These are phyloP conservation scores for Danio jaintianensis DNA, from an alignment of 2,797 vertebrate species.

Conservation along the genomic window DNA sequence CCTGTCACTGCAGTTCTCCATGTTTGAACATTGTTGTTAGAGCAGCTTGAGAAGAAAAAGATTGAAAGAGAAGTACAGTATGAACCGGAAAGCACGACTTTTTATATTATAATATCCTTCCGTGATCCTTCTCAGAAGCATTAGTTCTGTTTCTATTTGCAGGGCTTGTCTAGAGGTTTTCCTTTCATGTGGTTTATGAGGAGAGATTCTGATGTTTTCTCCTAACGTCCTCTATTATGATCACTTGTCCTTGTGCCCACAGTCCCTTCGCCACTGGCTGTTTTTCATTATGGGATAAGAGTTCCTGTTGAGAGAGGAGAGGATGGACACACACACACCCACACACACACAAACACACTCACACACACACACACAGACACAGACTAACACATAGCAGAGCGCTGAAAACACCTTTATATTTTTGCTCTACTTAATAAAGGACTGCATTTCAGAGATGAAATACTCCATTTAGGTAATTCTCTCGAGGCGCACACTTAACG, in stretches of 20 bases:
- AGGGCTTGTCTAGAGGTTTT: slow-evolving; percentile 1
- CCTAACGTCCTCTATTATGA: slow-evolving; percentile 58
- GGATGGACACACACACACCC: slow-evolving; percentile 42
- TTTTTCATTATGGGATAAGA: slow-evolving; percentile 70
- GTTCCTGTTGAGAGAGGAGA: slow-evolving; percentile 61
- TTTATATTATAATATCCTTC: not conserved
- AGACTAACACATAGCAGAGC: slow-evolving; percentile 1
- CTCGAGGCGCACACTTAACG: not conserved
- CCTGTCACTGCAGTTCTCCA: not conserved
- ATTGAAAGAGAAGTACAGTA: not conserved
- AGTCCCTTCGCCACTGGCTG: slow-evolving; percentile 39
- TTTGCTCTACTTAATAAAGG: slow-evolving; percentile 1
- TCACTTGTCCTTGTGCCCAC: slow-evolving; percentile 56
- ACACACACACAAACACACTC: slow-evolving; percentile 37
- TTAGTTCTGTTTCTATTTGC: slow-evolving; percentile 10
- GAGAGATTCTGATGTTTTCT: slow-evolving; percentile 46
- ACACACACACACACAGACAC: slow-evolving; percentile 23
- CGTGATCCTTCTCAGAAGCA: slow-evolving; percentile 1
- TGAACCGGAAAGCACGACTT: not conserved
- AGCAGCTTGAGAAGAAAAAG: not conserved
- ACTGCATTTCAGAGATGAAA: slow-evolving; percentile 13
- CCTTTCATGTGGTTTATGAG: slow-evolving; percentile 27
- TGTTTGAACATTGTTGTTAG: slow-evolving; percentile 8
- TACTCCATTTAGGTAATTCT: not conserved
- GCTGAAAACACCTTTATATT: not conserved